Evolutionary conservation across 2,888 invertebrate genomes (phyloP), one percentile per base, ranked within the genome.

Genomic region (Augiades crinisus): DNA sequence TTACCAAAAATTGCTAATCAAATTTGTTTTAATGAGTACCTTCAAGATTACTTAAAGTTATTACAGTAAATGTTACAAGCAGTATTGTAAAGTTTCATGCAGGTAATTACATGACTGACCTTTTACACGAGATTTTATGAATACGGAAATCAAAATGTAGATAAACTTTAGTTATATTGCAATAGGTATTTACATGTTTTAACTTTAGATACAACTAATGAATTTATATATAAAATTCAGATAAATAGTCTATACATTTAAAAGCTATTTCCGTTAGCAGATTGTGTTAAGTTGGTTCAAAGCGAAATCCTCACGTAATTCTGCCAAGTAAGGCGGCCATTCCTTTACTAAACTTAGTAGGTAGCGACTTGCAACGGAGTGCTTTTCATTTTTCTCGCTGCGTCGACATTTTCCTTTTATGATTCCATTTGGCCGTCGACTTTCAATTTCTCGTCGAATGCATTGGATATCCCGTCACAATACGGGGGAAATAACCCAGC

Each of bases 401-500:
- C 61, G 60, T 59, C 58, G 53, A 62, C 71, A 68, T 70, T 70
- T 65, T 61, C 64, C 65, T 70, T 77, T 75, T 75, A 73, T 69
- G 73, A 61, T 64, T 67, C 64, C 60, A 71, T 73, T 68, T 65
- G 60, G 56, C 68, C 71, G 72, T 78, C 62, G 72, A 64, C 67
- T 77, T 82, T 79, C 83, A 78, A 83, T 82, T 81, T 77, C 71
- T 67, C 60, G 66, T 64, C 66, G 64, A 70, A 65, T 71, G 68
- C 70, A 67, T 59, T 63, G 56, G 61, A 64, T 61, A 67, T 61
- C 68, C 75, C 75, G 71, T 58, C 71, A 71, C 80, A 75, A 81
- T 80, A 76, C 67, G 68, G 70, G 17, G 69, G 68, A 75, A 80
- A 87, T 83, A 80, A 83, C 74, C 67, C 66, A 72, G 74, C 72